A percentile compares a stretch with the other conserved stretches of the same genome.
phyloP scores from a whole-genome alignment of 2,888 invertebrate genomes.

The Caprella mutica region DNA sequence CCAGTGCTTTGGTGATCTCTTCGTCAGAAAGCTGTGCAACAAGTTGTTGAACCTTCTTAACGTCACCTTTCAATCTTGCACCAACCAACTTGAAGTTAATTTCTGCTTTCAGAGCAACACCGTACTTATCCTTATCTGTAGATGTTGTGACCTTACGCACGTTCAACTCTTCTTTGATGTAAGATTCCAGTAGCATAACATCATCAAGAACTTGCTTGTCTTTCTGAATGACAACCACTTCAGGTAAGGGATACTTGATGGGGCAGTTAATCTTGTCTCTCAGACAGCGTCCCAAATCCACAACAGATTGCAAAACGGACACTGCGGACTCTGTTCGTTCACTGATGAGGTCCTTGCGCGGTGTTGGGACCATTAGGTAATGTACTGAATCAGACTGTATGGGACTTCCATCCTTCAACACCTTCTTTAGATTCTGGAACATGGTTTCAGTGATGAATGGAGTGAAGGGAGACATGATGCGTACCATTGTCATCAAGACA shows the following conservation, averaged over 20 bases:
- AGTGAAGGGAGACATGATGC: constrained; percentile 94
- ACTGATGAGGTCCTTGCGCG: constrained; percentile 58
- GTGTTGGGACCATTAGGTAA: constrained; percentile 74
- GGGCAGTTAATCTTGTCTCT: constrained; percentile 88
- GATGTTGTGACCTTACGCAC: constrained; percentile 71
- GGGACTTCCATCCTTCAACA: constrained; percentile 20
- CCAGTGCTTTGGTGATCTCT: constrained; percentile 63
- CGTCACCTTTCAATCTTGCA: constrained; percentile 72
- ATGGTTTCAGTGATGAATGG: constrained; percentile 92
- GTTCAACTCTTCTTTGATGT: constrained; percentile 86
- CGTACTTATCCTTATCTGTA: constrained; percentile 81
- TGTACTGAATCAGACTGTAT: constrained; percentile 63
- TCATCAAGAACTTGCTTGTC: constrained; percentile 64
- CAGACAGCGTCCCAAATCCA: constrained; percentile 84
- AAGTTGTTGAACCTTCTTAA: constrained; percentile 63
- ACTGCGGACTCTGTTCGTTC: constrained; percentile 79
- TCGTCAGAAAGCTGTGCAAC: constrained; percentile 53
- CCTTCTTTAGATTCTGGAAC: constrained; percentile 71
- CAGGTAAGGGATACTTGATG: constrained; percentile 89
- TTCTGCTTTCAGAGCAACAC: constrained; percentile 79
- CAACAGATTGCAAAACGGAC: constrained; percentile 81
- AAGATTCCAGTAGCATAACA: constrained; percentile 63
- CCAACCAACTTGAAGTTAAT: constrained; percentile 90
- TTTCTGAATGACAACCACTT: constrained; percentile 88
- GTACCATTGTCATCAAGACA: constrained; percentile 74